Evolutionary conservation across 2,113 vertebrate genomes (phyloP), one percentile per base, ranked within the genome.

Genomic region (Aptenodytes forsteri): DNA sequence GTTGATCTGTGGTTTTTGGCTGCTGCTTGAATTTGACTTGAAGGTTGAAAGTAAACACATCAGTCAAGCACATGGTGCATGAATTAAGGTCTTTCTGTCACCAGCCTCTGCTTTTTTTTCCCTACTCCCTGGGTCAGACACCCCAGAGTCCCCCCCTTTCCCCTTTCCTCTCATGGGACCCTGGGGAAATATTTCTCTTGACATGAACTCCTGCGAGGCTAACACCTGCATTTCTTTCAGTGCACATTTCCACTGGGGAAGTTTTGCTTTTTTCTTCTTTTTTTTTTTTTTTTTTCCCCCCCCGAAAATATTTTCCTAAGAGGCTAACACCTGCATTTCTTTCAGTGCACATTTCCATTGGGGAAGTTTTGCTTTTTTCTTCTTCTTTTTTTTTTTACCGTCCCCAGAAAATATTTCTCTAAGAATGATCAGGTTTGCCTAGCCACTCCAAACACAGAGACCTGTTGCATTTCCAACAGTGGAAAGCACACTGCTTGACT

Each of bases 61-160:
- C 95, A 97, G 90, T 98, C 97, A 98, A 97, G 82, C 67, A 96
- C 95, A 95, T 50, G 77, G 87, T 89, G 72, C 85, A 96, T 98
- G 96, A 98, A 97, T 97, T 97, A 97, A 97, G 75, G 93, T 96
- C 96, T 97, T 98, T 98, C 97, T 98, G 92, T 97, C 95, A 97
- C 91, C 94, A 94, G 83, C 18, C 46, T 92, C 93, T 93, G 80
- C 79, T 81, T 93, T 75, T 80, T 56, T 95, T 83, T 44, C 40
- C n/a, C 58, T 94, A 30, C 76, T 97, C 95, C 70, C 17, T 96
- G 89, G 94, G 97, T 98, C 95, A 96, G 40, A 56, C 82, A 93
- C 82, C 93, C 76, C 76, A 65, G 95, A 95, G 80, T 92, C 52
- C 93, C 66, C 54, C 76, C 87, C 73, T 84, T 92, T 89, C 69